These are phyloP conservation scores for Capitella teleta DNA, from an alignment of 1,140 invertebrate genomes.

Conservation along the genomic window DNA sequence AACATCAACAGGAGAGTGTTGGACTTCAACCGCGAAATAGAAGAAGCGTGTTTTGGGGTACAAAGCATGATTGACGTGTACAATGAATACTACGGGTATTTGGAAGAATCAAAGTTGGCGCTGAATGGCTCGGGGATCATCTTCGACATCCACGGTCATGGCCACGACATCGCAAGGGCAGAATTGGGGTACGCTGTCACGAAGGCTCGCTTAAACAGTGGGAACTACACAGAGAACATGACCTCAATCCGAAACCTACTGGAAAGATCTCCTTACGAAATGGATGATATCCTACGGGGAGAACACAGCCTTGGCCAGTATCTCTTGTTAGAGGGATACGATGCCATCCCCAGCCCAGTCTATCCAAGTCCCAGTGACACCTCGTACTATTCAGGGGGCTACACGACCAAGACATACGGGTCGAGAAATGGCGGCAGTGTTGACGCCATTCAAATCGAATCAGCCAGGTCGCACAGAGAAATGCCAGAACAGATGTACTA, in stretches of 20 bases:
- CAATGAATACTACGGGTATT: no score
- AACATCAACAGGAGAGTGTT: no score
- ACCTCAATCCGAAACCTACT: neutral
- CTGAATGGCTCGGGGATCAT: no score
- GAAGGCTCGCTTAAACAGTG: neutral
- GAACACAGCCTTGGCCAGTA: conserved; percentile 7
- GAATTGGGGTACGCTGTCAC: neutral
- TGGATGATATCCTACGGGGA: no score
- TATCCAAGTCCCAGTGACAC: conserved; percentile 8
- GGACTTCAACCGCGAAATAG: no score
- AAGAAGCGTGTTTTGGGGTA: no score
- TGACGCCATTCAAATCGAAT: conserved; percentile 17
- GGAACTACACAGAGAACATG: neutral
- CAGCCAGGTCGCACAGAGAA: no score
- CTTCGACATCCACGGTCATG: neutral
- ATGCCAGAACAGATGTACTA: no score
- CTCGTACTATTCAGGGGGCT: conserved; percentile 15
- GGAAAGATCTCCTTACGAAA: neutral
- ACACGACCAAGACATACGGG: conserved; percentile 12
- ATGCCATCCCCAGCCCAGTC: conserved; percentile 11
- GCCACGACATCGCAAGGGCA: neutral
- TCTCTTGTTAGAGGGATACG: conserved; percentile 2
- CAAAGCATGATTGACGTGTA: no score
- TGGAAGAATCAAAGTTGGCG: no score
- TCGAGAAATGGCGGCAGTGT: conserved; percentile 9